Evolutionary conservation across 2,113 vertebrate species (phyloP), one percentile per base, ranked within the genome.

Genomic region (Rhipidura dahli): DNA sequence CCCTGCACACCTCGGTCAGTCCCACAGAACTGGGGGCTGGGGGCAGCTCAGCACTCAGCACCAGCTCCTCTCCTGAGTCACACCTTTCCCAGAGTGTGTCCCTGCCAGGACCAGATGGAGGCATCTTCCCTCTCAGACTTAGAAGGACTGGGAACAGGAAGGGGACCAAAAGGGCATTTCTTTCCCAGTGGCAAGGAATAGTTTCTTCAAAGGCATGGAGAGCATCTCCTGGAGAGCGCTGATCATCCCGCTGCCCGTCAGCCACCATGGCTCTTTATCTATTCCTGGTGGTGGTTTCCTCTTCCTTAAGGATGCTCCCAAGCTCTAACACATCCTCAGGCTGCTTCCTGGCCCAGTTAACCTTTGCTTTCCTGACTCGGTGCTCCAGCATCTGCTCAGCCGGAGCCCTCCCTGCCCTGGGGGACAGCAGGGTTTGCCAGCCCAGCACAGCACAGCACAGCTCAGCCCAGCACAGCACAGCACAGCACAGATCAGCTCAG

Each of bases 351-450:
- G 44, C 56, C 49, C 51, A 45, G 49, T 28, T 76, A 49, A 83
- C 44, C 59, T 89, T 71, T 72, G 51, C 30, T 87, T 84, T 95
- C 77, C 77, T 84, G 47, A 15, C 39, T 37, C 24, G 60, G 51
- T 56, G 51, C 51, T 44, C 69, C 17, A 30, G 51, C 59, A 91
- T 15, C 31, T 54, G 39, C 71, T 59, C n/a, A 16, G 23, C 39
- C 0, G 0, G 47, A 39, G 47, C 23, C 21, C n/a, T 63, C 28
- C 63, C 71, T 20, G 4, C 19, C 26, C 9, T 0, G 13, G 18
- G 83, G 42, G 23, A 33, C 39, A 59, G 64, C 1, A 3, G 37
- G 0, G 1, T 39, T 88, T 56, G 21, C 37, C 79, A 69, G 69
- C 4, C 10, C 50, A 40, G 82, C 44, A 19, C 65, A 56, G 51